Conservation (phyloP, 1,140 invertebrate genomes). For the Apis laboriosa region DNA sequence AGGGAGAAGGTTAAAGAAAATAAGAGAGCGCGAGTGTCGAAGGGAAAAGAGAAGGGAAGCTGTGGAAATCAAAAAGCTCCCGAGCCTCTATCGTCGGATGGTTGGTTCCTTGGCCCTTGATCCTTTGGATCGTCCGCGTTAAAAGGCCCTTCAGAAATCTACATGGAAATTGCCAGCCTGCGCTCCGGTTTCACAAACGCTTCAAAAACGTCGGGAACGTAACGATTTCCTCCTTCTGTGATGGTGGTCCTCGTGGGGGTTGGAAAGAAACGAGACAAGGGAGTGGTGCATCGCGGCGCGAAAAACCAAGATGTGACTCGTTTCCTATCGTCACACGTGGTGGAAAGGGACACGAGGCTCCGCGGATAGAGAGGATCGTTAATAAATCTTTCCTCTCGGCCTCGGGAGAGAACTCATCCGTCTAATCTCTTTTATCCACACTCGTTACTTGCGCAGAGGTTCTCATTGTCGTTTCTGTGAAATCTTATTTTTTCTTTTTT, state of each 20-base stretch:
- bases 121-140: slow-evolving; percentile 20
- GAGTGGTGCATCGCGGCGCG: slow-evolving; percentile 19
- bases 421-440: slow-evolving; percentile 76
- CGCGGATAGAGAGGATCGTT: slow-evolving; percentile 58
- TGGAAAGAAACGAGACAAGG: slow-evolving; percentile 31
- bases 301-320: slow-evolving; percentile 20
- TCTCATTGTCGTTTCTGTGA: slow-evolving; percentile 47
- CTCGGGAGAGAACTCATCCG: slow-evolving; percentile 65
- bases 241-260: neutral
- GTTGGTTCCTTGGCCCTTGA: slow-evolving; percentile 33
- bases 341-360: slow-evolving; percentile 21
- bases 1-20: neutral
- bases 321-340: slow-evolving; percentile 46
- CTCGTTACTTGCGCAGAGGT: slow-evolving; percentile 71
- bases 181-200: slow-evolving; percentile 52
- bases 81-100: neutral
- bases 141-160: slow-evolving; percentile 57
- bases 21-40: too few species aligned
- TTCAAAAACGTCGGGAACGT: slow-evolving; percentile 48
- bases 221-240: slow-evolving; percentile 57
- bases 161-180: slow-evolving; percentile 60
- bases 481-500: too few species aligned
- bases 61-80: neutral
- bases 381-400: slow-evolving; percentile 72
- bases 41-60: neutral